These are phyloP conservation scores for Synchiropus splendidus DNA, from an alignment of 2,113 vertebrate genomes.

Conservation along the genomic window DNA sequence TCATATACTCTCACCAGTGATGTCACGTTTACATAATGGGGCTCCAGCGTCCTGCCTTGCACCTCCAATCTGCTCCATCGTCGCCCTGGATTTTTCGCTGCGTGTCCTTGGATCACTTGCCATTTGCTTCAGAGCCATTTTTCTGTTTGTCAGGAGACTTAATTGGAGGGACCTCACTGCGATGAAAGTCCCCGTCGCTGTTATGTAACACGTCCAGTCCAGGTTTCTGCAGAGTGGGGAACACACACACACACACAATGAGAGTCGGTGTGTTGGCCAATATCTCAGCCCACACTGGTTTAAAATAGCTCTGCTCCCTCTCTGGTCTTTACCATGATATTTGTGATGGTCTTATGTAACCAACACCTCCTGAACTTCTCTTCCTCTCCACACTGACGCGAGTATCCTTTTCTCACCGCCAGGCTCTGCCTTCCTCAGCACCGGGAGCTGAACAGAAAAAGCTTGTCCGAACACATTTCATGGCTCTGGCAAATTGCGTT, in stretches of 20 bases:
- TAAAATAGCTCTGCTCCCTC: constrained; percentile 49
- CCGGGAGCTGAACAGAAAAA: constrained; percentile 8
- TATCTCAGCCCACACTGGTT: constrained; percentile 50
- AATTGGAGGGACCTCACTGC: constrained; percentile 5
- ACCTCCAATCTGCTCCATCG: too few relatives aligned
- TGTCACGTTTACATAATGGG: too few relatives aligned
- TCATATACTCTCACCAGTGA: neutral
- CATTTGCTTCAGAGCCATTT: constrained; percentile 2
- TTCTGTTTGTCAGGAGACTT: constrained; percentile 6
- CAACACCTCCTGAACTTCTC: constrained; percentile 43
- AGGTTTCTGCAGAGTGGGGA: constrained; percentile 25
- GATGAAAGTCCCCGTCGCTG: constrained; percentile 13
- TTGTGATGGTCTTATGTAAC: constrained; percentile 57
- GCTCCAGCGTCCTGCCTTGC: too few relatives aligned
- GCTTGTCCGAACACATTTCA: constrained; percentile 6
- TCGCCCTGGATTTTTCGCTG: too few relatives aligned
- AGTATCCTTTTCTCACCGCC: constrained; percentile 19
- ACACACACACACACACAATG: constrained; percentile 15
- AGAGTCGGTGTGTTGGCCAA: constrained; percentile 36
- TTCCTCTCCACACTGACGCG: constrained; percentile 29
- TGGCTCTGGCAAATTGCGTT: too few relatives aligned
- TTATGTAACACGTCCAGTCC: constrained; percentile 35
- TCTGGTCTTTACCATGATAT: constrained; percentile 38
- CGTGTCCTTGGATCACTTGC: too few relatives aligned
- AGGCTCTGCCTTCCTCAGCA: neutral